phyloP scores from a whole-genome alignment of 2,888 invertebrate species.

The Miltochrista miniata region DNA sequence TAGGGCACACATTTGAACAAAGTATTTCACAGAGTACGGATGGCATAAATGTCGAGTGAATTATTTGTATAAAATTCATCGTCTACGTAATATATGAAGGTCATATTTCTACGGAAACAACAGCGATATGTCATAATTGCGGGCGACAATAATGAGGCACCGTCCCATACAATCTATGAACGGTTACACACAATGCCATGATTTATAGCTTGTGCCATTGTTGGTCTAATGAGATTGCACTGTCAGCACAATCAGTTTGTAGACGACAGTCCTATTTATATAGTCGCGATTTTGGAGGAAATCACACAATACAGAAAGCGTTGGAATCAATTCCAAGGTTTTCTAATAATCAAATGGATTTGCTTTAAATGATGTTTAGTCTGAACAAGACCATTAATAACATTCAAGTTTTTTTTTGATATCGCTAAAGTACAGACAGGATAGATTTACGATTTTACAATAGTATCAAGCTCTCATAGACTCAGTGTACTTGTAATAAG shows the following conservation, averaged over 20 bases:
- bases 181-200: conserved; percentile 66
- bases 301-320: not conserved
- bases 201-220: conserved; percentile 71
- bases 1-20: too few relatives aligned
- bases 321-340: not conserved
- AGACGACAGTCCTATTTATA: conserved; percentile 4
- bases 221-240: conserved; percentile 71
- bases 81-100: too few relatives aligned
- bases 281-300: conserved; percentile 1
- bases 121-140: conserved; percentile 57
- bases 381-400: too few relatives aligned
- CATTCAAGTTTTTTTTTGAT: too few relatives aligned
- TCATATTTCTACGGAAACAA: conserved; percentile 18
- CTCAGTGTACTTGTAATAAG: too few relatives aligned
- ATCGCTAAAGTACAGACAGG: too few relatives aligned
- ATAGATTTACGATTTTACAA: too few relatives aligned
- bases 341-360: not conserved
- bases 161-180: conserved; percentile 45
- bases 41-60: too few relatives aligned
- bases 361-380: not conserved
- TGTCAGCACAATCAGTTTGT: conserved; percentile 58
- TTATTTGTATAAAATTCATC: too few relatives aligned
- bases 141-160: conserved; percentile 47
- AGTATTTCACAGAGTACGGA: too few relatives aligned
- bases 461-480: too few relatives aligned